Conservation (phyloP, 2,797 vertebrate species). For the Sebastes trivittatus region DNA sequence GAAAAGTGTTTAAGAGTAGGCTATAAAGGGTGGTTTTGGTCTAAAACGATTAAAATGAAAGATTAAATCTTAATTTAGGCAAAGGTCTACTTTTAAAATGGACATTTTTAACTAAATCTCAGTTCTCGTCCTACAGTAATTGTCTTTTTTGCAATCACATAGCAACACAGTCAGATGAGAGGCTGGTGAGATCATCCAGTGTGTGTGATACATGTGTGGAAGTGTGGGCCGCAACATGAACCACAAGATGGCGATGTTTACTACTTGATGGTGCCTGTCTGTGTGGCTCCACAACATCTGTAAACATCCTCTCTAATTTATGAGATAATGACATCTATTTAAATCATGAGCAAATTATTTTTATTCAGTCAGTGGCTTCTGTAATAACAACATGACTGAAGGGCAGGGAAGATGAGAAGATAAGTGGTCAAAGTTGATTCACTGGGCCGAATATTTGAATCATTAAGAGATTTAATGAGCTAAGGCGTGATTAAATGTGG, state of each 20-base stretch:
- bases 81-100: background rate
- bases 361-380: background rate
- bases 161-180: background rate
- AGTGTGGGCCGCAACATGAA: accelerated
- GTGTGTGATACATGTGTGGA: background rate
- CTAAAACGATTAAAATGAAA: background rate
- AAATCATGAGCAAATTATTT: constrained; percentile 23
- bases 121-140: background rate
- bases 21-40: background rate
- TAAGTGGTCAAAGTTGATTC: constrained; percentile 21
- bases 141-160: too few relatives aligned
- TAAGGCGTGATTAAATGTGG: constrained; percentile 48
- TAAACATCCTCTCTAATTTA: constrained; percentile 7
- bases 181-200: too few relatives aligned
- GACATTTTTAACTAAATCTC: background rate
- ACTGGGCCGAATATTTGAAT: constrained; percentile 16
- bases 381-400: background rate
- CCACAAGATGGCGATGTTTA: constrained; percentile 65
- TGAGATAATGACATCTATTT: constrained; percentile 29
- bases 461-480: constrained; percentile 44
- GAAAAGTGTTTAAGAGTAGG: background rate
- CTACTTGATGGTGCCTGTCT: constrained; percentile 9
- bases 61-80: background rate
- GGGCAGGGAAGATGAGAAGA: background rate
- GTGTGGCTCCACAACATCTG: background rate